A percentile compares a stretch with the other conserved stretches of the same genome.
phyloP scores from a whole-genome alignment of 2,113 vertebrate species.

The Oenanthe oenanthe region DNA sequence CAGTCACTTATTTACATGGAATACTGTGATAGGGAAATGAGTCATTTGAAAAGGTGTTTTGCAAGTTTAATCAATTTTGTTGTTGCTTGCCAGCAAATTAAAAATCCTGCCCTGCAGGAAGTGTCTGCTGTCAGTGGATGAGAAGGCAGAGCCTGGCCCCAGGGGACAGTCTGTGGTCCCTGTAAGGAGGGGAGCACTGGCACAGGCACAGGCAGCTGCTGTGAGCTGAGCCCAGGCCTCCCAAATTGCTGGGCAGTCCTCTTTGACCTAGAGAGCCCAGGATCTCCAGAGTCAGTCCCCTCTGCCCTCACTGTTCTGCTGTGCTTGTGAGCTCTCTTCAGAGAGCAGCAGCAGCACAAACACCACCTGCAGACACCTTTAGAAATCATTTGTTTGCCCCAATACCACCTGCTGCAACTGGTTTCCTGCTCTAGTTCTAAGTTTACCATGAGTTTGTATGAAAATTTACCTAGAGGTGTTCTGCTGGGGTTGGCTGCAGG shows the following conservation, averaged over 20 bases:
- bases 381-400: not conserved
- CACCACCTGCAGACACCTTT: not conserved
- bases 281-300: not conserved
- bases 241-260: not conserved
- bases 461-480: not conserved
- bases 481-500: not conserved
- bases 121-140: not conserved
- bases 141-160: fast-evolving
- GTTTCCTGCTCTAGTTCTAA: not conserved
- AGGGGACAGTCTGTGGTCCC: fast-evolving
- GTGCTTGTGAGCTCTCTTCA: not conserved
- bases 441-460: not conserved
- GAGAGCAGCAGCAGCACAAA: not conserved
- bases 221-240: not conserved
- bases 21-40: not conserved
- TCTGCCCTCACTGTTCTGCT: not conserved
- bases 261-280: not conserved
- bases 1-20: not conserved
- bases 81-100: constrained; percentile 41
- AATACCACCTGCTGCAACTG: not conserved
- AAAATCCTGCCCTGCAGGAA: constrained; percentile 57
- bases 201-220: not conserved
- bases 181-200: not conserved
- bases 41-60: constrained; percentile 20
- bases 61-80: constrained; percentile 61